A percentile compares a stretch with the other conserved stretches of the same genome.
Evolutionary conservation across 2,113 vertebrate genomes (phyloP).

Genomic region (Leucosticte australis): DNA sequence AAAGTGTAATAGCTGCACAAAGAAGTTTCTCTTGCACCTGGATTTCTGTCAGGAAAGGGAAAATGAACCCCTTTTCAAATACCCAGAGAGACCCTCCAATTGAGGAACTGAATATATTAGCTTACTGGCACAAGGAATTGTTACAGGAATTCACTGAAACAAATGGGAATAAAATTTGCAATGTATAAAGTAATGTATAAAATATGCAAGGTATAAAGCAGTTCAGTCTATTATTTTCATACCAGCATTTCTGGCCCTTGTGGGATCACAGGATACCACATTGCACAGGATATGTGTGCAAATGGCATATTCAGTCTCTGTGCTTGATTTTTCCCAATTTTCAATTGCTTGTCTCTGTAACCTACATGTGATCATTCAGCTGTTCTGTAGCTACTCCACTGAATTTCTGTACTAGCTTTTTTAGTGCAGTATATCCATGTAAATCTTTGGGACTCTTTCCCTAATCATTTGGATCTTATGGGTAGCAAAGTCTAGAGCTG

Average conservation of each 20-base stretch:
- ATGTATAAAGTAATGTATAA: too few relatives aligned
- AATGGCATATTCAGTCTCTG: background rate
- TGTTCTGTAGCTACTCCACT: background rate
- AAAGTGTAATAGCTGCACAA: background rate
- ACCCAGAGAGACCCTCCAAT: background rate
- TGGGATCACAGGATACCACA: background rate
- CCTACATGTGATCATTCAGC: background rate
- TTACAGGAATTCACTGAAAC: background rate
- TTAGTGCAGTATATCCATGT: background rate
- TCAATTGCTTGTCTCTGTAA: background rate
- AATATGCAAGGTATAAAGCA: background rate
- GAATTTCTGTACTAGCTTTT: background rate
- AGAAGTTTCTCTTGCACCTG: background rate
- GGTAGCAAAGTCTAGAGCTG: background rate
- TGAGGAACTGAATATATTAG: background rate
- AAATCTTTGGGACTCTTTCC: background rate
- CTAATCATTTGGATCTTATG: background rate
- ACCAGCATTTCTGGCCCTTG: background rate
- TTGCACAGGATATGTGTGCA: background rate
- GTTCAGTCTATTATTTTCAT: background rate
- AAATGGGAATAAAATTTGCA: background rate
- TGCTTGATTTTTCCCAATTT: background rate
- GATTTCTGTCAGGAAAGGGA: background rate
- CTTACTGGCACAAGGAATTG: background rate
- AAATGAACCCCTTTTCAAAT: background rate